Evolutionary conservation across 1,140 invertebrate species (phyloP), one percentile per base, ranked within the genome.

Genomic region (Drosophila santomea): DNA sequence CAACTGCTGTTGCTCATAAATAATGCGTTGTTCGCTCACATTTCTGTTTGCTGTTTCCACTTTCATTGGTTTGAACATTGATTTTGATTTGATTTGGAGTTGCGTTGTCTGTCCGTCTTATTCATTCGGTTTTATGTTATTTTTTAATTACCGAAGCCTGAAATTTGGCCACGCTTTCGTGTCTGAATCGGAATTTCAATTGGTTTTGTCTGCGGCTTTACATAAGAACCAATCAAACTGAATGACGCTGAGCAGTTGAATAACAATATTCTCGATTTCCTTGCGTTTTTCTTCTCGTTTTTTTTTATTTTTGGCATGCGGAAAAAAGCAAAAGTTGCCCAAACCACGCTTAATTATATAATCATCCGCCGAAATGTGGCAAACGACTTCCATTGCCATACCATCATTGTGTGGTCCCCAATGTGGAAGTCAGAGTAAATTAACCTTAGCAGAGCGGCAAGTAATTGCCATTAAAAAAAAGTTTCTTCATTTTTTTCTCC

Each of bases 161-260:
- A 50, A 58, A 58, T 78, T 74, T 78, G 67, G 73, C 62, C 56
- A 71, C 75, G 83, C 83, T 86, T 86, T 86, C 79, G 54, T 79
- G 77, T 75, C 77, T 28, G 74, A 45, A 55, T 60, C 17, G 56
- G 80, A 79, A 84, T 84, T 83, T 84, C 61, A 83, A 72, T 72
- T 71, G 64, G 44, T 35, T 71, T 72, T 71, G 68, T 50, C 52
- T 58, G 67, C 44, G 66, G 67, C 67, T 71, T 71, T 71, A 71
- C 51, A 71, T 69, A 57, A 71, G 68, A 72, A 72, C 66, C 68
- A 72, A 72, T 72, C 68, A 72, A 72, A 50, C 44, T 36, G 66
- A 58, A 72, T 72, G 60, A 63, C 57, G 50, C 8, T 12, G 36
- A 28, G n/a, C 23, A 48, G 67, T 58, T 57, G 64, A 45, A 58